These are phyloP conservation scores for Drosophila melanogaster DNA, from an alignment of 1,140 invertebrate species.

Conservation along the genomic window Release_6_plus_ISO1_MT NC_004354.4:4292501-4293000, in stretches of 20 bases:
- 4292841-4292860: background rate
- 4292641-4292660: conserved; percentile 48
- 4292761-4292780: conserved; percentile 2
- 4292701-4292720: conserved; percentile 35
- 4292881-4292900: background rate
- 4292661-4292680: conserved; percentile 31
- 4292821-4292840: background rate
- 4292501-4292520: conserved; percentile 33
- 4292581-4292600: conserved; percentile 56
- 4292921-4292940: too few relatives aligned
- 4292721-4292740: conserved; percentile 31
- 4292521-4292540: conserved; percentile 43
- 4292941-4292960: too few relatives aligned
- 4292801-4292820: background rate
- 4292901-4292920: background rate
- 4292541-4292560: conserved; percentile 58
- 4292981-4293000: too few relatives aligned
- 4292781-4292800: background rate
- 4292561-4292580: conserved; percentile 37
- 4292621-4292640: conserved; percentile 49
- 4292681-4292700: conserved; percentile 11
- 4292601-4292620: conserved; percentile 28
- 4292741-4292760: conserved; percentile 8
- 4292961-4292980: too few relatives aligned
- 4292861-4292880: too few relatives aligned